These are phyloP conservation scores for Pituophis catenifer DNA, from an alignment of 2,113 vertebrate species.

Conservation along the genomic window DNA sequence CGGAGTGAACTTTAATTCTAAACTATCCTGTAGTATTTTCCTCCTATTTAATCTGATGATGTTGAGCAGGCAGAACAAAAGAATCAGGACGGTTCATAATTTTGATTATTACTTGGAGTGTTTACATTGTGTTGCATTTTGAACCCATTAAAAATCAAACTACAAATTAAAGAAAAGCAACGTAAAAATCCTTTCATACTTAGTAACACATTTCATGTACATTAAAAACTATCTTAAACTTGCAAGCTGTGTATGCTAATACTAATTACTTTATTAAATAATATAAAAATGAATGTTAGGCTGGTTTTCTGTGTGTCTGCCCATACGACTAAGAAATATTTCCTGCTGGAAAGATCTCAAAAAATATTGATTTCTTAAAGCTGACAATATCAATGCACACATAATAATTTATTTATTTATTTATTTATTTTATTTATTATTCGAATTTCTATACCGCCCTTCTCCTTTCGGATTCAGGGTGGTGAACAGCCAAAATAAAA, in stretches of 20 bases:
- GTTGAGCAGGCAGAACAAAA: neutral
- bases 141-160: neutral
- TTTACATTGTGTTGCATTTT: neutral
- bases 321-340: neutral
- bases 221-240: neutral
- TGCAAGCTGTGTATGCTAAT: neutral
- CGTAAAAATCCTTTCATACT: neutral
- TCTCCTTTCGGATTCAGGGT: too few relatives aligned
- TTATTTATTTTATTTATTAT: too few relatives aligned
- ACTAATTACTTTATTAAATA: neutral
- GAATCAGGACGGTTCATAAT: neutral
- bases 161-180: neutral
- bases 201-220: neutral
- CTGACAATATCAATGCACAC: neutral
- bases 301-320: neutral
- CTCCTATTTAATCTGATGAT: neutral
- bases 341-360: neutral
- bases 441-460: too few relatives aligned
- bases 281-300: neutral
- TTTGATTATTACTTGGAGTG: neutral
- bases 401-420: too few relatives aligned
- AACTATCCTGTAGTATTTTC: neutral
- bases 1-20: conserved; percentile 34
- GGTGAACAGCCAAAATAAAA: too few relatives aligned
- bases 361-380: neutral